Percentiles rank a stretch among this genome's conserved stretches.
phyloP scores from a whole-genome alignment of 2,113 vertebrate genomes.

The Scatophagus argus region DNA sequence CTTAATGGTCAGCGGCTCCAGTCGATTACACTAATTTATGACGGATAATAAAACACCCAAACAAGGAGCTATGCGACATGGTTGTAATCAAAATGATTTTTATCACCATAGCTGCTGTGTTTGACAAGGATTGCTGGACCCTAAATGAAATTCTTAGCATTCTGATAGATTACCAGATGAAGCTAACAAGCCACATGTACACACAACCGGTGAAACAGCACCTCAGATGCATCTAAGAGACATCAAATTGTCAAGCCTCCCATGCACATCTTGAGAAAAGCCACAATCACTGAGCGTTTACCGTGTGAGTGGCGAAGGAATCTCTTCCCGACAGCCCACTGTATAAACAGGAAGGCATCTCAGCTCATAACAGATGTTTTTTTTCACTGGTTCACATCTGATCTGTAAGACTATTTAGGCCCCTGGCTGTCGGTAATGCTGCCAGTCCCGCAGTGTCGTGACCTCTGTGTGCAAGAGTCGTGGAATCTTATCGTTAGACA shows the following conservation, averaged over 20 bases:
- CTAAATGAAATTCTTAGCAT: too few species aligned
- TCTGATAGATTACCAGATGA: too few species aligned
- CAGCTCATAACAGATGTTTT: conserved; percentile 2
- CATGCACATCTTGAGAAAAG: background rate
- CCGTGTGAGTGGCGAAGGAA: background rate
- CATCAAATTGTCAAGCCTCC: background rate
- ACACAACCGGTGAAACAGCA: background rate
- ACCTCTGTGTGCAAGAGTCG: conserved; percentile 65
- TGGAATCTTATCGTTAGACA: conserved; percentile 81
- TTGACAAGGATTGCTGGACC: background rate
- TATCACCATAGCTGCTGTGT: conserved; percentile 16
- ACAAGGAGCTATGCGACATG: conserved; percentile 30
- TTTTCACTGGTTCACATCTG: background rate
- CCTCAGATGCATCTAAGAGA: background rate
- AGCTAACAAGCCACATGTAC: background rate
- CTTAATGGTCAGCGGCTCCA: conserved; percentile 34
- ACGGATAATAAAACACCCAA: conserved; percentile 36
- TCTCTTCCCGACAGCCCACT: conserved; percentile 30
- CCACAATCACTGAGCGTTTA: background rate
- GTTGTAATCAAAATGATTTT: conserved; percentile 13
- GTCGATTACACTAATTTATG: conserved; percentile 17
- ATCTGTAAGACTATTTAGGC: conserved; percentile 28
- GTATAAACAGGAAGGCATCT: background rate
- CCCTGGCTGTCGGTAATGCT: conserved; percentile 30
- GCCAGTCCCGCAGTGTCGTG: conserved; percentile 53